Conservation (phyloP, 1,140 invertebrate species). For the Penaeus vannamei region DNA sequence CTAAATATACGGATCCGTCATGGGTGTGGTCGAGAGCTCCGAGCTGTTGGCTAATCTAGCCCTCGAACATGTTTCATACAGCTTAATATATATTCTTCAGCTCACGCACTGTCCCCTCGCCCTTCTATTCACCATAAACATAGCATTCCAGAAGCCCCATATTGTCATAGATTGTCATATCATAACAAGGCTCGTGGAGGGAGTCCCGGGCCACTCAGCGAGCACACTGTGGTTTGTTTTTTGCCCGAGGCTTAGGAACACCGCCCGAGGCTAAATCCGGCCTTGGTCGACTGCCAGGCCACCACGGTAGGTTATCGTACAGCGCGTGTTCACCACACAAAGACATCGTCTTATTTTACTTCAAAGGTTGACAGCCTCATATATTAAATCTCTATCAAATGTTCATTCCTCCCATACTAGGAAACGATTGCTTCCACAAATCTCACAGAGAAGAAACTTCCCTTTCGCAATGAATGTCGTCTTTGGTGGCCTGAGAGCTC, state of each 20-base stretch:
- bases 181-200: conserved; percentile 25
- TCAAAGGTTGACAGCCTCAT: no score
- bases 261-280: conserved; percentile 57
- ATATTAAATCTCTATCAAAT: no score
- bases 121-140: no score
- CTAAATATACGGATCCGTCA: no score
- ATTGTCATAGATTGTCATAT: no score
- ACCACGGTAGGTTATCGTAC: conserved; percentile 21
- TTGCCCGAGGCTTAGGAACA: conserved; percentile 34
- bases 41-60: no score
- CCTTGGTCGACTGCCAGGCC: conserved; percentile 53
- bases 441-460: neutral
- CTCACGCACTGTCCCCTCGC: no score
- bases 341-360: neutral
- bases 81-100: no score
- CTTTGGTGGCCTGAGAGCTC: conserved; percentile 54
- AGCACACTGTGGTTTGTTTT: conserved; percentile 38
- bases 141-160: no score
- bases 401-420: no score
- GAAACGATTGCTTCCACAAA: neutral
- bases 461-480: neutral
- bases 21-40: no score
- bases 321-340: conserved; percentile 35
- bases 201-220: conserved; percentile 44
- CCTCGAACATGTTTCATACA: no score